phyloP scores from a whole-genome alignment of 2,888 invertebrate species.

The Beris chalybata region DNA sequence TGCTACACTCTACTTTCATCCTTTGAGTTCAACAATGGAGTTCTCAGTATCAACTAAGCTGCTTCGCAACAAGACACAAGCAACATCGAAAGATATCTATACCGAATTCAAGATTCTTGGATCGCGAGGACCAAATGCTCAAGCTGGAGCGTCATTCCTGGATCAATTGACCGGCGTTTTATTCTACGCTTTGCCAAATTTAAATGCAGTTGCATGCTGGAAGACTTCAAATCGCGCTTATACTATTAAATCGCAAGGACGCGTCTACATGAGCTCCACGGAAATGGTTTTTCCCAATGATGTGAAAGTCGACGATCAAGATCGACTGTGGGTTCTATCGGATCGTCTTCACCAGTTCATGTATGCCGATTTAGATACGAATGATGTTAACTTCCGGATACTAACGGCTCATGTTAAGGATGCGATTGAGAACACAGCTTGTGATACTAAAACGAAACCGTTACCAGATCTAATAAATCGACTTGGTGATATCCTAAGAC shows the following conservation, averaged over 20 bases:
- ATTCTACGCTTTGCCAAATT: conserved; percentile 73
- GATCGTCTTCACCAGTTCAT: conserved; percentile 73
- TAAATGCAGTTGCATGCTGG: conserved; percentile 80
- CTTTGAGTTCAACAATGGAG: conserved; percentile 75
- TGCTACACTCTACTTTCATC: conserved; percentile 77
- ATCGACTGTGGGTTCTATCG: conserved; percentile 73
- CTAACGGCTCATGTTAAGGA: conserved; percentile 69
- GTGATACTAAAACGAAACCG: conserved; percentile 64
- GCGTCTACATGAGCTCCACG: conserved; percentile 69
- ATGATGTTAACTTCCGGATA: conserved; percentile 72
- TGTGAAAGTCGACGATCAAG: conserved; percentile 72
- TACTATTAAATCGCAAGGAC: conserved; percentile 69
- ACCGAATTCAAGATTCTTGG: conserved; percentile 69
- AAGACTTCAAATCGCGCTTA: conserved; percentile 69
- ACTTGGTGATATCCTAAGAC: conserved; percentile 60
- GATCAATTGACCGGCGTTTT: conserved; percentile 72
- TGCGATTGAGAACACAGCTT: conserved; percentile 72
- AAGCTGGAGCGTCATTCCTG: conserved; percentile 73
- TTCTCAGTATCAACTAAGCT: conserved; percentile 73
- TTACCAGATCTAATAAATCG: conserved; percentile 62
- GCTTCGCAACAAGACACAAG: conserved; percentile 63
- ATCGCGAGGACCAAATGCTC: conserved; percentile 70
- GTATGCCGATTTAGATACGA: conserved; percentile 64
- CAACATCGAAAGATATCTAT: conserved; percentile 59
- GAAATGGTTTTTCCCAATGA: conserved; percentile 79